Evolutionary conservation across 2,888 invertebrate genomes (phyloP).

Genomic region (Acholoe squamosa): DNA sequence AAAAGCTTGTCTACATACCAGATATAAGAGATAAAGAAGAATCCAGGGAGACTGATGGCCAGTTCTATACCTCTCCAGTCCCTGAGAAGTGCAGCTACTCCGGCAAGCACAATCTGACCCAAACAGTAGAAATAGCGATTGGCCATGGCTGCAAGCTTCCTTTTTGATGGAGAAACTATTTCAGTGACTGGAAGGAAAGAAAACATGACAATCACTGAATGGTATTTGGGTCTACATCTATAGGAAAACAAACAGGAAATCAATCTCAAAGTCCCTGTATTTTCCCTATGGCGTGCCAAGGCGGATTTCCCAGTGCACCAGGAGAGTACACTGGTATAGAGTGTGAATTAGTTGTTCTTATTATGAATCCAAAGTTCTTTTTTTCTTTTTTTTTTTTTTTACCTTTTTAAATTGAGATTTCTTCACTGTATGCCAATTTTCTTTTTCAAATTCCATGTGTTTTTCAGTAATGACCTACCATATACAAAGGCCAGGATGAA

Average conservation of each 20-base stretch:
- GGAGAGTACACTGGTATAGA: no score
- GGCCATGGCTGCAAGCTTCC: constrained; percentile 71
- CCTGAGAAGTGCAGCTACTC: constrained; percentile 72
- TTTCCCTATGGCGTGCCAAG: no score
- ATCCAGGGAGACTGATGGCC: constrained; percentile 72
- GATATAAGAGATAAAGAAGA: constrained; percentile 72
- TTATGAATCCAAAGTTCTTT: no score
- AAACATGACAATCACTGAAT: not conserved
- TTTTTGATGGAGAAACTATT: constrained; percentile 71
- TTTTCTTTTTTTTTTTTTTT: no score
- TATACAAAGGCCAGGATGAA: constrained; percentile 73
- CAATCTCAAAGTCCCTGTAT: no score
- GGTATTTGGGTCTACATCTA: no score
- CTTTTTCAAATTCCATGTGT: no score
- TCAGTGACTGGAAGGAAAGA: constrained; percentile 72
- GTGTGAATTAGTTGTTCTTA: no score
- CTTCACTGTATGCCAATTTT: no score
- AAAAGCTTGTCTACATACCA: constrained; percentile 69
- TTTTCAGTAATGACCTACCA: constrained; percentile 69
- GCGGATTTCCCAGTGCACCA: no score
- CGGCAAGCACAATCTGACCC: constrained; percentile 72
- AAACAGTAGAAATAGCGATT: constrained; percentile 72
- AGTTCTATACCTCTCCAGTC: constrained; percentile 73
- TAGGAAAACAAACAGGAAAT: no score
- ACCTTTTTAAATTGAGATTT: no score